A percentile compares a stretch with the other conserved stretches of the same genome.
Evolutionary conservation across 2,113 vertebrate species (phyloP).

Genomic region (Cyprinodon tularosa): DNA sequence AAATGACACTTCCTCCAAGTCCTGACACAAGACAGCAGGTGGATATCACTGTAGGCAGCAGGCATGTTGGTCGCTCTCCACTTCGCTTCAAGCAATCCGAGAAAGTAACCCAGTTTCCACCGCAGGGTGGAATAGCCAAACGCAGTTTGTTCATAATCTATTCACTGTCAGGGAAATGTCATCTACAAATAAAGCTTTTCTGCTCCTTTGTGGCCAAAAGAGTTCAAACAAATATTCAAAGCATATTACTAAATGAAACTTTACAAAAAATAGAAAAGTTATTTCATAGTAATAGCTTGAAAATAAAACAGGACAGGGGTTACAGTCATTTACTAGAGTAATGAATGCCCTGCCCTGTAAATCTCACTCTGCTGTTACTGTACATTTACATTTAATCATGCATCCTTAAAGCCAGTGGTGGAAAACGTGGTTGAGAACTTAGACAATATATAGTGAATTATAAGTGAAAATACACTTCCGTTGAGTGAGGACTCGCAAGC

Average conservation of each 20-base stretch:
- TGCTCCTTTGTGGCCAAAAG: slow-evolving; percentile 15
- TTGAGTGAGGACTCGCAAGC: neutral
- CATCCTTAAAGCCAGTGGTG: neutral
- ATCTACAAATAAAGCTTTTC: slow-evolving; percentile 25
- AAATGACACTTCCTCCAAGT: neutral
- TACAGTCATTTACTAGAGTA: slow-evolving; percentile 25
- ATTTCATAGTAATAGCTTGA: slow-evolving; percentile 33
- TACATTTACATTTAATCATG: slow-evolving; percentile 37
- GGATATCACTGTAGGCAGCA: slow-evolving; percentile 64
- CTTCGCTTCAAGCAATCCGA: slow-evolving; percentile 60
- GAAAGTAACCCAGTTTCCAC: slow-evolving; percentile 73
- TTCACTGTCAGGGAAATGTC: slow-evolving; percentile 22
- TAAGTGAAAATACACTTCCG: slow-evolving; percentile 4
- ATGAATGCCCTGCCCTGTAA: slow-evolving; percentile 28
- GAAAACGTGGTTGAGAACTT: neutral
- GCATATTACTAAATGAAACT: slow-evolving; percentile 14
- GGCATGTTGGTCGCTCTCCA: slow-evolving; percentile 62
- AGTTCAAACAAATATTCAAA: slow-evolving; percentile 28
- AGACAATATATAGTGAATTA: slow-evolving; percentile 1
- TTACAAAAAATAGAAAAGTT: neutral
- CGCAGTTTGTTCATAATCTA: slow-evolving; percentile 43
- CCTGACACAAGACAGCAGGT: slow-evolving; percentile 54
- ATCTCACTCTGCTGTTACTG: neutral
- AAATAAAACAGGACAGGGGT: slow-evolving; percentile 20
- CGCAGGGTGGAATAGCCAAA: slow-evolving; percentile 38